phyloP scores from a whole-genome alignment of 2,888 invertebrate species.

The Epinotia nisella region DNA sequence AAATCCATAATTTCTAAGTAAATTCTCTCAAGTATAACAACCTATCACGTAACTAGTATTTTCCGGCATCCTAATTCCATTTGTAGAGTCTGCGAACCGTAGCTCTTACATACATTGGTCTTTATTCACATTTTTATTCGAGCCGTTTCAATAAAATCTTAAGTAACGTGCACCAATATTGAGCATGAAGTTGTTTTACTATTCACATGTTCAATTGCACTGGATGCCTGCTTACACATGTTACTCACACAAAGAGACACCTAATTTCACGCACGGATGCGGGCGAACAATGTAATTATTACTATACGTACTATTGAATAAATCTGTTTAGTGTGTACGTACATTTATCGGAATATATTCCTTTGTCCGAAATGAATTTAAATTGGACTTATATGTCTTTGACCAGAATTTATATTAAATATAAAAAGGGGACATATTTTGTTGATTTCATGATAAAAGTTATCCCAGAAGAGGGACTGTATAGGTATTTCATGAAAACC shows the following conservation, averaged over 20 bases:
- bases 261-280: slow-evolving; percentile 42
- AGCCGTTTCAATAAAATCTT: neutral
- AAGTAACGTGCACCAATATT: neutral
- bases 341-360: slow-evolving; percentile 12
- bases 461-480: too few species aligned
- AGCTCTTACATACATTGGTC: neutral
- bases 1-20: too few species aligned
- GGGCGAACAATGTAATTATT: slow-evolving; percentile 38
- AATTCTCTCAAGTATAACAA: too few species aligned
- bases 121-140: neutral
- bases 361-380: neutral
- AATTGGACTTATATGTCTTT: neutral
- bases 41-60: too few species aligned
- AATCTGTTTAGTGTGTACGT: neutral
- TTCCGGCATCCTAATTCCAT: too few species aligned
- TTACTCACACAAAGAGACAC: slow-evolving; percentile 42
- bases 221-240: slow-evolving; percentile 22
- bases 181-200: slow-evolving; percentile 13
- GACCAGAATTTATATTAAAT: neutral
- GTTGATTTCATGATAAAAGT: too few species aligned
- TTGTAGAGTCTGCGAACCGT: too few species aligned
- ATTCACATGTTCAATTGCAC: slow-evolving; percentile 13
- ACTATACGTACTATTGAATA: slow-evolving; percentile 33
- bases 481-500: too few species aligned
- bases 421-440: too few species aligned